A percentile compares a stretch with the other conserved stretches of the same genome.
Conservation (phyloP, 2,797 vertebrate species). For the Esox masquinongy region DNA sequence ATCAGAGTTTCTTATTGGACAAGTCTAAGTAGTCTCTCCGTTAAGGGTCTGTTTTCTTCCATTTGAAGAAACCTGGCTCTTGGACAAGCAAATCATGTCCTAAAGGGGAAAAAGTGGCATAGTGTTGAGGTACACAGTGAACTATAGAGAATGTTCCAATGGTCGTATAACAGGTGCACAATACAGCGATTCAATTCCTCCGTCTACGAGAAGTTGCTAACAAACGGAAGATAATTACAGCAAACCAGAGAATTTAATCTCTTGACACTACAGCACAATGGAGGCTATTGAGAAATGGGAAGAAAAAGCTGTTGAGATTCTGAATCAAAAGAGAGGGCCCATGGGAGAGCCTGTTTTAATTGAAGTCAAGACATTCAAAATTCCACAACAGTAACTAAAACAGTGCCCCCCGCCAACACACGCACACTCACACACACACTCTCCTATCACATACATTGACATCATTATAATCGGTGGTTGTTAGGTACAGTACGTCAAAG, state of each 20-base stretch:
- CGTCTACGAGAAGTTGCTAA: background rate
- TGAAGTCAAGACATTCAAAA: background rate
- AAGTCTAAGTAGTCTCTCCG: too few relatives aligned
- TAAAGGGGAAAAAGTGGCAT: background rate
- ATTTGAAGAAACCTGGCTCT: too few relatives aligned
- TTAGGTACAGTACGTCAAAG: background rate
- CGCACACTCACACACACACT: too few relatives aligned
- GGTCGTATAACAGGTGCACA: background rate
- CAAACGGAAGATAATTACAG: background rate
- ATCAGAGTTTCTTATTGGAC: background rate
- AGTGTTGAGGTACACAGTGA: constrained; percentile 5
- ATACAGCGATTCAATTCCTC: background rate
- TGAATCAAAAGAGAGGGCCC: background rate
- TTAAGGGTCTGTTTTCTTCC: too few relatives aligned
- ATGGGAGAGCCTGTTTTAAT: background rate
- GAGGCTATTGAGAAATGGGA: background rate
- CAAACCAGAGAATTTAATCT: background rate
- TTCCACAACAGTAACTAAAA: background rate
- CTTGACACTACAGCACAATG: background rate
- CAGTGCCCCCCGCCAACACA: background rate
- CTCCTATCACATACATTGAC: constrained; percentile 31
- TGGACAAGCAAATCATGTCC: background rate
- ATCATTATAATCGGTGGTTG: constrained; percentile 37
- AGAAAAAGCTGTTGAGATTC: constrained; percentile 1
- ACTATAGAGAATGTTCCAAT: background rate